A percentile compares a stretch with the other conserved stretches of the same genome.
Conservation (phyloP, 1,140 invertebrate species). For the Dendroctonus ponderosae region DNA sequence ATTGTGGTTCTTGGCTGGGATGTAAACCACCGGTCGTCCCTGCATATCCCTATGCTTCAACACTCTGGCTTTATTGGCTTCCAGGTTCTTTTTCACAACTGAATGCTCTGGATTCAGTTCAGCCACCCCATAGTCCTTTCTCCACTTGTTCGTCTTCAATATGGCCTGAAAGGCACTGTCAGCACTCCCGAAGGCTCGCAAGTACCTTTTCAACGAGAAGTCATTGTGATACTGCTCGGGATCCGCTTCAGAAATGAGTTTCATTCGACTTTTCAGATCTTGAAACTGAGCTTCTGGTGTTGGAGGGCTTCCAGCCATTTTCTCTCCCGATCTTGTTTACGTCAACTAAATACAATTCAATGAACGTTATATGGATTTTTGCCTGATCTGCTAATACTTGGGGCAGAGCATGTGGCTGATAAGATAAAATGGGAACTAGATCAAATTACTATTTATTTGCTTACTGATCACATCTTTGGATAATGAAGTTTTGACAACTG, state of each 20-base stretch:
- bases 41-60: conserved; percentile 66
- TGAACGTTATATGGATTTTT: too few relatives aligned
- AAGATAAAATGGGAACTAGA: too few relatives aligned
- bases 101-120: conserved; percentile 58
- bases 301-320: conserved; percentile 49
- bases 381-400: too few relatives aligned
- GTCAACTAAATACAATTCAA: too few relatives aligned
- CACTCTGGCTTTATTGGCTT: conserved; percentile 63
- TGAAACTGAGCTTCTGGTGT: conserved; percentile 63
- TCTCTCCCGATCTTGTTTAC: neutral
- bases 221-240: conserved; percentile 70
- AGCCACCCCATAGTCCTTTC: conserved; percentile 66
- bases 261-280: conserved; percentile 66
- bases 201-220: conserved; percentile 65
- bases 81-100: conserved; percentile 60
- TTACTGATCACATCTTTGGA: too few relatives aligned
- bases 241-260: conserved; percentile 67
- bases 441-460: too few relatives aligned
- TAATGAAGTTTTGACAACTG: too few relatives aligned
- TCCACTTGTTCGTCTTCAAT: conserved; percentile 76
- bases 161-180: conserved; percentile 73
- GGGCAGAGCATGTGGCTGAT: too few relatives aligned
- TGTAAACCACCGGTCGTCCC: conserved; percentile 72
- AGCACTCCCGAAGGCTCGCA: conserved; percentile 67
- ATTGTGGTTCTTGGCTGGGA: conserved; percentile 73